Evolutionary conservation across 2,113 vertebrate genomes (phyloP).

Genomic region (Eupsittula cactorum): DNA sequence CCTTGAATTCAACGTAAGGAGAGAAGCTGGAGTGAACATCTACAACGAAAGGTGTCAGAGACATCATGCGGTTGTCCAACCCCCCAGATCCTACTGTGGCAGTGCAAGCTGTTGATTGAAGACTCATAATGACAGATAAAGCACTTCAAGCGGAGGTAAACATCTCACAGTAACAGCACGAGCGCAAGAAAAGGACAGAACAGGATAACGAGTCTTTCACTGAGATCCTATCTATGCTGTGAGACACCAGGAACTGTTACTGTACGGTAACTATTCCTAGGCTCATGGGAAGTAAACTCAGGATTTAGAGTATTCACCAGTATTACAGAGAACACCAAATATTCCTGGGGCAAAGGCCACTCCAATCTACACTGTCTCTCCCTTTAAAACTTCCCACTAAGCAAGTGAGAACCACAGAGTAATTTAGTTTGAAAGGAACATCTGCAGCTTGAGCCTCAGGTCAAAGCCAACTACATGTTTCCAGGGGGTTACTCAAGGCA

Average conservation of each 20-base stretch:
- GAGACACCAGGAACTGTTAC: not conserved
- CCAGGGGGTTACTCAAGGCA: not conserved
- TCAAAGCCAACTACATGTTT: not conserved
- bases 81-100: not conserved
- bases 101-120: not conserved
- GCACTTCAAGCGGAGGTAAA: not conserved
- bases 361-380: not conserved
- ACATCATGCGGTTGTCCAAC: not conserved
- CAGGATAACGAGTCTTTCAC: not conserved
- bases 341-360: not conserved
- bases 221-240: not conserved
- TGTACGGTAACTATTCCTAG: not conserved
- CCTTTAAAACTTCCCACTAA: not conserved
- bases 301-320: not conserved
- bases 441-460: not conserved
- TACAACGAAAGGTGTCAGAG: conserved; percentile 35
- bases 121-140: not conserved
- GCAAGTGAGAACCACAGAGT: not conserved
- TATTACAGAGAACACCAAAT: not conserved
- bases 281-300: not conserved
- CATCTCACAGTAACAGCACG: not conserved
- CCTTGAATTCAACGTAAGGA: conserved; percentile 91
- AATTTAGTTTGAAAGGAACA: not conserved
- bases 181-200: not conserved
- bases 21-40: conserved; percentile 87